Conservation (phyloP, 2,113 vertebrate species). For the Lipophrys pholis region DNA sequence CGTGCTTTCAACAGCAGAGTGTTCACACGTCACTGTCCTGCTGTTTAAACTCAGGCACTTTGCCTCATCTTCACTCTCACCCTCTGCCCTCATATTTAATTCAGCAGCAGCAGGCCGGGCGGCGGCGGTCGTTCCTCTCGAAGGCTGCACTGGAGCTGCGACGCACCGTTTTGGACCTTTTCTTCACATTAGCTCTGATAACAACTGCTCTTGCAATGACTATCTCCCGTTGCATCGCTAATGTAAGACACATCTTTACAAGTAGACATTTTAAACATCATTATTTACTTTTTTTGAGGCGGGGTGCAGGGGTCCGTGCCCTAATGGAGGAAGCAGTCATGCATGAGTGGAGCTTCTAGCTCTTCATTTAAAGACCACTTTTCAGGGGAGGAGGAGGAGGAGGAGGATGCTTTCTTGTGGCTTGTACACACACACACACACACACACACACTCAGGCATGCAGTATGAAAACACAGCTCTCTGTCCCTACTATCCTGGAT, state of each 20-base stretch:
- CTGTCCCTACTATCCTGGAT: slow-evolving; percentile 57
- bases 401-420: slow-evolving; percentile 73
- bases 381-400: slow-evolving; percentile 46
- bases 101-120: slow-evolving; percentile 46
- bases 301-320: slow-evolving; percentile 22
- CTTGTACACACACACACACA: slow-evolving; percentile 56
- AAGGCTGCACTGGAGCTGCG: slow-evolving; percentile 28
- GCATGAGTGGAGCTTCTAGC: slow-evolving; percentile 65
- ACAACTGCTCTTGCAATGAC: slow-evolving; percentile 53
- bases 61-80: slow-evolving; percentile 24
- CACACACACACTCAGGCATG: slow-evolving; percentile 31
- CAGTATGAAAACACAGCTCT: slow-evolving; percentile 74
- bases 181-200: slow-evolving; percentile 47
- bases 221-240: slow-evolving; percentile 57
- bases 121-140: slow-evolving; percentile 47
- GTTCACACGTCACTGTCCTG: slow-evolving; percentile 65
- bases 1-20: slow-evolving; percentile 51
- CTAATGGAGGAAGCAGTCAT: slow-evolving; percentile 64
- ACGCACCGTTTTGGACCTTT: slow-evolving; percentile 28
- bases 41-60: slow-evolving; percentile 62
- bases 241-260: slow-evolving; percentile 38
- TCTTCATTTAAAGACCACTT: slow-evolving; percentile 75
- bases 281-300: slow-evolving; percentile 25
- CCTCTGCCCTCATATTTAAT: slow-evolving; percentile 76
- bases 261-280: slow-evolving; percentile 28